A percentile compares a stretch with the other conserved stretches of the same genome.
Conservation (phyloP, 1,140 invertebrate genomes). For the Lamellibrachia luymesi region DNA sequence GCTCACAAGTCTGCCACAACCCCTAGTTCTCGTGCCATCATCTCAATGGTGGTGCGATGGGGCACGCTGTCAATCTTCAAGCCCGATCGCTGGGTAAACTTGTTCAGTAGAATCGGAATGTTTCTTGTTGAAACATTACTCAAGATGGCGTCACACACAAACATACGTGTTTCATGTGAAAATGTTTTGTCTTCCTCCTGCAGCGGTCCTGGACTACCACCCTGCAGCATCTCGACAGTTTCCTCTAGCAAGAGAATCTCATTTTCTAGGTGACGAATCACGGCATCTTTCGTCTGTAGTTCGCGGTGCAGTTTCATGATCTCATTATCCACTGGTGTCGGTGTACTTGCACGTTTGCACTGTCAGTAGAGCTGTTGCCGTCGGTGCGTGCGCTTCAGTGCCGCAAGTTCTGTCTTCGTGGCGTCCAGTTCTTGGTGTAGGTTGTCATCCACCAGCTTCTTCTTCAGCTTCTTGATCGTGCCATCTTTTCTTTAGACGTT, state of each 20-base stretch:
- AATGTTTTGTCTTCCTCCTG: not conserved
- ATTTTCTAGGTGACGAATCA: slow-evolving; percentile 10
- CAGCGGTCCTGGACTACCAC: slow-evolving; percentile 9
- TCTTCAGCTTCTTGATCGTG: slow-evolving; percentile 7
- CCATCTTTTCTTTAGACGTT: slow-evolving; percentile 10
- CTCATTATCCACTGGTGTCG: not conserved
- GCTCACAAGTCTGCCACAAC: not conserved
- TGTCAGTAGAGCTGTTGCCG: not conserved
- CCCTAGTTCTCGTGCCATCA: not conserved
- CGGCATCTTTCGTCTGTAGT: not conserved
- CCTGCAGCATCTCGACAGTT: not conserved
- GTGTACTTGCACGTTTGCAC: not conserved
- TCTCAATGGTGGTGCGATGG: not conserved
- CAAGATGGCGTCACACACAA: not conserved
- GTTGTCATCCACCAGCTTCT: slow-evolving; percentile 3
- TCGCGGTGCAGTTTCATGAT: slow-evolving; percentile 6
- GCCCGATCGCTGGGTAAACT: not conserved
- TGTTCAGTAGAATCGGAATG: not conserved
- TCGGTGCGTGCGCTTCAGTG: not conserved
- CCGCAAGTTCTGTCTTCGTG: not conserved
- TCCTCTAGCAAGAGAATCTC: slow-evolving; percentile 10
- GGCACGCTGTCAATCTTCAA: too few relatives aligned
- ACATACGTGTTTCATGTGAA: not conserved
- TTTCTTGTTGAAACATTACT: not conserved
- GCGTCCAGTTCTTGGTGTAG: not conserved